phyloP scores from a whole-genome alignment of 2,888 invertebrate genomes.

The Trichopoda pennipes region DNA sequence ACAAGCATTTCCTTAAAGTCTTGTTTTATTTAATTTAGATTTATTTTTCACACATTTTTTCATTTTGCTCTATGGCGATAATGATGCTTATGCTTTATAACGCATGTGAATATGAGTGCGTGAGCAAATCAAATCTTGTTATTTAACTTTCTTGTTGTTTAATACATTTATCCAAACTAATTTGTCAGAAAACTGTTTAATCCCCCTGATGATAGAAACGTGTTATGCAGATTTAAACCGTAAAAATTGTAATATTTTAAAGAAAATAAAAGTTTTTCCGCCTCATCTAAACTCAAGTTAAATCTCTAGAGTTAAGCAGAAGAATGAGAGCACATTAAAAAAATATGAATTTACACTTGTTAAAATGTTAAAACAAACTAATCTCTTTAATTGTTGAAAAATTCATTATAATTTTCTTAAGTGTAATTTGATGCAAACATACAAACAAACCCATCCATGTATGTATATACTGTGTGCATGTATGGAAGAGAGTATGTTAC shows the following conservation, averaged over 20 bases:
- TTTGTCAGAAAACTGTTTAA: slow-evolving; percentile 22
- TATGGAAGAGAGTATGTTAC: neutral
- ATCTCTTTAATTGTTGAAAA: slow-evolving; percentile 31
- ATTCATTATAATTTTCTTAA: slow-evolving; percentile 45
- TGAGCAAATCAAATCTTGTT: slow-evolving; percentile 35
- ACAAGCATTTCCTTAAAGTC: no score
- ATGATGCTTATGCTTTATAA: neutral
- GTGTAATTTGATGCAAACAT: slow-evolving; percentile 17
- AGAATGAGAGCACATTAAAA: slow-evolving; percentile 23
- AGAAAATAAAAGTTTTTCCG: neutral
- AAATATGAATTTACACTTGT: neutral
- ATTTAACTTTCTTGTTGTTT: neutral
- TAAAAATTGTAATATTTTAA: neutral
- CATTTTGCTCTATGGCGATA: neutral
- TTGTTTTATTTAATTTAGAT: no score
- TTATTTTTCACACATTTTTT: no score
- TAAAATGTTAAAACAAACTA: slow-evolving; percentile 17
- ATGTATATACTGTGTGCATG: neutral
- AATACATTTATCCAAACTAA: neutral
- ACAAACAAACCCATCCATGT: neutral
- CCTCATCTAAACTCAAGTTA: neutral
- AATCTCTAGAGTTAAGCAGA: slow-evolving; percentile 4
- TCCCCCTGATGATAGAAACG: slow-evolving; percentile 27
- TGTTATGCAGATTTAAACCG: neutral
- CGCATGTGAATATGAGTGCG: slow-evolving; percentile 3